These are phyloP conservation scores for Vanessa cardui DNA, from an alignment of 2,888 invertebrate genomes.

Conservation along the genomic window DNA sequence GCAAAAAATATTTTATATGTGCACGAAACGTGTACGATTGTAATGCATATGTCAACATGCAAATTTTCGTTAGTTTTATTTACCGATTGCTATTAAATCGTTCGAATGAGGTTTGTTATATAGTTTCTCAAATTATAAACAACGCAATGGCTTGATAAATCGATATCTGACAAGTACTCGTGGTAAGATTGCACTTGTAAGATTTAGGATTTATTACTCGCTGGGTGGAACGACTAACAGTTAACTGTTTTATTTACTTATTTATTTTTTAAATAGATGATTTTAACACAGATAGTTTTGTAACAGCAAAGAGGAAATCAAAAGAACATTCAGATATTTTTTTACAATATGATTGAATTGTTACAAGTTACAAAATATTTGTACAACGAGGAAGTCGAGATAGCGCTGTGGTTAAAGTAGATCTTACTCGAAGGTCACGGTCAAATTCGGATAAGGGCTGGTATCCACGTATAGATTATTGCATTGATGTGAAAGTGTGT, in stretches of 20 bases:
- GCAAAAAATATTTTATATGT: conserved; percentile 16
- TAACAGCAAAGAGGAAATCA: neutral
- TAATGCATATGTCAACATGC: conserved; percentile 17
- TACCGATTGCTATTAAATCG: conserved; percentile 4
- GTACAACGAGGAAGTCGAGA: too few species aligned
- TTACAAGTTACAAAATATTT: too few species aligned
- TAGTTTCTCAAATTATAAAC: conserved; percentile 20
- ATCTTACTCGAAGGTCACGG: too few species aligned
- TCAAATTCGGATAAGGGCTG: too few species aligned
- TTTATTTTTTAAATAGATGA: neutral
- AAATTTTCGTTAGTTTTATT: conserved; percentile 8
- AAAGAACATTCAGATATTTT: neutral
- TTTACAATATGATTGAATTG: too few species aligned
- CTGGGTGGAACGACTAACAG: conserved; percentile 12
- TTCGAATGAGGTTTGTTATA: conserved; percentile 15
- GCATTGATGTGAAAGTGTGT: too few species aligned
- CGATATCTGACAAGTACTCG: conserved; percentile 30
- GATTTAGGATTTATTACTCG: conserved; percentile 30
- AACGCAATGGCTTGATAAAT: conserved; percentile 29
- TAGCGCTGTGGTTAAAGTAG: too few species aligned
- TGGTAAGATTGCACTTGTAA: conserved; percentile 34
- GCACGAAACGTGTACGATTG: conserved; percentile 18
- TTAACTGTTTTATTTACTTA: conserved; percentile 1
- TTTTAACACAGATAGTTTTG: neutral
- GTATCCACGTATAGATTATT: too few species aligned